phyloP scores from a whole-genome alignment of 2,888 invertebrate genomes.

The Homarus gammarus region DNA sequence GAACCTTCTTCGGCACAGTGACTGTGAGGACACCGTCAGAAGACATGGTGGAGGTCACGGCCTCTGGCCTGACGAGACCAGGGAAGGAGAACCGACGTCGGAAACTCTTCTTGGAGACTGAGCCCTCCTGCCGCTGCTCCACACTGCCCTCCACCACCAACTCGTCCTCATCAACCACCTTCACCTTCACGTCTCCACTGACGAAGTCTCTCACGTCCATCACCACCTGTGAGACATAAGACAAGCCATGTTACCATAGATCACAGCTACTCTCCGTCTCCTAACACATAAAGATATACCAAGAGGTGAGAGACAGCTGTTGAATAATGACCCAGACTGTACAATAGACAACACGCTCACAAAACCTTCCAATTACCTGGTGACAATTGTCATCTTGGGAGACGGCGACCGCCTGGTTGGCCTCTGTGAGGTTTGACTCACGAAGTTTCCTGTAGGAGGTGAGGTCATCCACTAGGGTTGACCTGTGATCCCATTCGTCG shows the following conservation, averaged over 20 bases:
- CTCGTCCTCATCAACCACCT: slow-evolving; percentile 58
- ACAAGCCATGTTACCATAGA: no score
- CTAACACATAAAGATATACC: no score
- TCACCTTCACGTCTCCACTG: slow-evolving; percentile 52
- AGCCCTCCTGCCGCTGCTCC: slow-evolving; percentile 26
- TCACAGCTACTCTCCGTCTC: no score
- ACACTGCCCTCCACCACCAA: slow-evolving; percentile 54
- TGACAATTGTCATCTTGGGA: slow-evolving; percentile 25
- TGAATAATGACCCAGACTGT: no score
- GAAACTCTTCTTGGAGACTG: slow-evolving; percentile 43
- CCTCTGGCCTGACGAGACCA: slow-evolving; percentile 35
- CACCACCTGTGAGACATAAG: slow-evolving; percentile 60
- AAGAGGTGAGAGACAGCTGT: no score
- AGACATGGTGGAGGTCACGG: slow-evolving; percentile 56
- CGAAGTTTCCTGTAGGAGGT: slow-evolving; percentile 55
- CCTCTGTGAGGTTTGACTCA: slow-evolving; percentile 43
- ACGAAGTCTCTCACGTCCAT: slow-evolving; percentile 53
- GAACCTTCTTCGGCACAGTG: slow-evolving; percentile 44
- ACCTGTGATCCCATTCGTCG: neutral
- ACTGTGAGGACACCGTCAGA: slow-evolving; percentile 61
- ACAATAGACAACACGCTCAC: no score
- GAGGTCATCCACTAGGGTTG: slow-evolving; percentile 15
- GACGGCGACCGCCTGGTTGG: slow-evolving; percentile 66
- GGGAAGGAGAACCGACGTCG: slow-evolving; percentile 50
- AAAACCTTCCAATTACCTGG: no score